Percentiles rank a stretch among this genome's conserved stretches.
phyloP scores from a whole-genome alignment of 2,113 vertebrate species.

The Ammospiza caudacuta region DNA sequence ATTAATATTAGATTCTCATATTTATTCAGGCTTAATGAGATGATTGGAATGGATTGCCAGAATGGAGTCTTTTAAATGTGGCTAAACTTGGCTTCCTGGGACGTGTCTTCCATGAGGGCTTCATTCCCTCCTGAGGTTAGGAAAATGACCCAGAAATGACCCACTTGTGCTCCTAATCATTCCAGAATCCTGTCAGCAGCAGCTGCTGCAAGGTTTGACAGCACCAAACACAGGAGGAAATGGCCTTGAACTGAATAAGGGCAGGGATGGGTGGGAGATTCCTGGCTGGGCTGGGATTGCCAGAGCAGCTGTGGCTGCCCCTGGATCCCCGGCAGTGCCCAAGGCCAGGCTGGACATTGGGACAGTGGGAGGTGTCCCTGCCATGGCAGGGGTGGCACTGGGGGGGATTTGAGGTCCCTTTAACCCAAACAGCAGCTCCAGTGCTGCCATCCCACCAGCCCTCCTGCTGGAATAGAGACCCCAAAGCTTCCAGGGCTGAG shows the following conservation, averaged over 20 bases:
- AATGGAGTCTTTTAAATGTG: background rate
- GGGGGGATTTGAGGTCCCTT: fast-evolving
- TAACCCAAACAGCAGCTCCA: background rate
- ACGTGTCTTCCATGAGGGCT: background rate
- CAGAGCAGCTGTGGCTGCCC: background rate
- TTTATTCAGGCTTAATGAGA: conserved; percentile 69
- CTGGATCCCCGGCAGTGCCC: background rate
- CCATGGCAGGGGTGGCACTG: fast-evolving
- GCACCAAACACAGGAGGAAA: background rate
- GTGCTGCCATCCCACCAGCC: background rate
- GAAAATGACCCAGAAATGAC: background rate
- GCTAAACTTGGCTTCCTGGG: background rate
- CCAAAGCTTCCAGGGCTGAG: background rate
- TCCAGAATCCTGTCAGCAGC: background rate
- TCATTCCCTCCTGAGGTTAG: background rate
- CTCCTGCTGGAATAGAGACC: background rate
- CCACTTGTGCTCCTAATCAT: fast-evolving
- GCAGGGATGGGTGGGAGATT: fast-evolving
- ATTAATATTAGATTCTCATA: conserved; percentile 69
- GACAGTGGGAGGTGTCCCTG: background rate
- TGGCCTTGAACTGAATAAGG: background rate
- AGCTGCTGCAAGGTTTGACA: background rate
- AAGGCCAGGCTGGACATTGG: background rate
- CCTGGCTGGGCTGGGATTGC: background rate
- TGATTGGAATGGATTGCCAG: conserved; percentile 16